phyloP scores from a whole-genome alignment of 2,113 vertebrate species.

The Callocephalon fimbriatum region DNA sequence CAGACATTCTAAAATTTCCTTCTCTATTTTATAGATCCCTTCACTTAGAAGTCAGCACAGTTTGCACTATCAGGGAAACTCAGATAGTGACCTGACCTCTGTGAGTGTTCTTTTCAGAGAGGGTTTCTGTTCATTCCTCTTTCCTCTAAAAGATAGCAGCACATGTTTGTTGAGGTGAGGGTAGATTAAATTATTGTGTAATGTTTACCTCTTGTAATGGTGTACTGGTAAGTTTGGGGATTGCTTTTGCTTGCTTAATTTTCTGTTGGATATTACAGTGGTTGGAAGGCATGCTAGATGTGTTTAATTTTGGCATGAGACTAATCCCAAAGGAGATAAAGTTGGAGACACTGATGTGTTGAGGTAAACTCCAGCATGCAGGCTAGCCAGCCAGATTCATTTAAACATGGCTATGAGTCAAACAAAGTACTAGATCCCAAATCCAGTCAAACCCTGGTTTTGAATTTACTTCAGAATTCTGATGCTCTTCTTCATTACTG shows the following conservation, averaged over 20 bases:
- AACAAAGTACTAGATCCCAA: not conserved
- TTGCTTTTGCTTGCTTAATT: not conserved
- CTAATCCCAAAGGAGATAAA: slow-evolving; percentile 1
- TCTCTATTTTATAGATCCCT: not conserved
- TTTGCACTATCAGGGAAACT: not conserved
- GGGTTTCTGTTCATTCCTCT: not conserved
- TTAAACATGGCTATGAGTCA: not conserved
- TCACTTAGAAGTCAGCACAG: not conserved
- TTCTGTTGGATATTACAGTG: not conserved
- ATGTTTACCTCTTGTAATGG: not conserved
- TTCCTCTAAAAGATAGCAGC: not conserved
- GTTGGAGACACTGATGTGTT: not conserved
- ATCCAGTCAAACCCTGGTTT: not conserved
- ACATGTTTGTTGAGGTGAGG: not conserved
- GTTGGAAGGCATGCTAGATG: not conserved
- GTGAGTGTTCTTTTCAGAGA: not conserved
- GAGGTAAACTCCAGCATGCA: not conserved
- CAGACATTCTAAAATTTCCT: not conserved
- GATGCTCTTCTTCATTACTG: not conserved
- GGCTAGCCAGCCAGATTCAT: not conserved
- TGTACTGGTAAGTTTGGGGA: not conserved
- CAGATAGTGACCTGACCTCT: not conserved
- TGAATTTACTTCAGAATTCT: not conserved
- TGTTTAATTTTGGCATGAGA: not conserved
- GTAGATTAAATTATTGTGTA: not conserved